Percentiles rank a stretch among this genome's conserved stretches.
Conservation (phyloP, 2,113 vertebrate species). For the Silurus glanis region DNA sequence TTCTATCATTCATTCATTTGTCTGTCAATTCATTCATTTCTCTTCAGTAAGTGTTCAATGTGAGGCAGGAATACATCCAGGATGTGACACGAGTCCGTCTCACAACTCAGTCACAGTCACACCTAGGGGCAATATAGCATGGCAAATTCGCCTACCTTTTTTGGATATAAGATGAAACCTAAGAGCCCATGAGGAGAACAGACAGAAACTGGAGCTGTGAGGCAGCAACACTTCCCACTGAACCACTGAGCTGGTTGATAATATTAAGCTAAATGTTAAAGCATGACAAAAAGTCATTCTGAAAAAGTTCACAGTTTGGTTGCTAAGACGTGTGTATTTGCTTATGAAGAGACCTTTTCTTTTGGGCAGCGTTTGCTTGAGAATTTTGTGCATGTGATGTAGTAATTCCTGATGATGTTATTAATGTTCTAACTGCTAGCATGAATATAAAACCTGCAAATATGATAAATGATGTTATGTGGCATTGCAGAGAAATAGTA, state of each 20-base stretch:
- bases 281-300: background rate
- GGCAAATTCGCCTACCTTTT: background rate
- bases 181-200: background rate
- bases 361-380: conserved; percentile 6
- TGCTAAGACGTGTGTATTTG: conserved; percentile 22
- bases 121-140: background rate
- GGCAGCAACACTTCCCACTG: background rate
- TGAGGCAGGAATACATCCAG: background rate
- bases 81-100: conserved; percentile 4
- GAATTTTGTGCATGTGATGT: conserved; percentile 41
- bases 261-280: background rate
- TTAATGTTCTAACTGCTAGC: conserved; percentile 77
- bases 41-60: background rate
- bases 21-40: background rate
- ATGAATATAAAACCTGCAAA: conserved; percentile 75
- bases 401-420: conserved; percentile 33
- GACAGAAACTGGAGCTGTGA: background rate
- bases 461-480: background rate
- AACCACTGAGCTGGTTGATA: background rate
- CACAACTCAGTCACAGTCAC: background rate
- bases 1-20: background rate
- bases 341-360: background rate
- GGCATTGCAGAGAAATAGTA: background rate
- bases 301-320: conserved; percentile 48
- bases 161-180: background rate